Conservation (phyloP, 2,888 invertebrate genomes). For the Amphipyra berbera region DNA sequence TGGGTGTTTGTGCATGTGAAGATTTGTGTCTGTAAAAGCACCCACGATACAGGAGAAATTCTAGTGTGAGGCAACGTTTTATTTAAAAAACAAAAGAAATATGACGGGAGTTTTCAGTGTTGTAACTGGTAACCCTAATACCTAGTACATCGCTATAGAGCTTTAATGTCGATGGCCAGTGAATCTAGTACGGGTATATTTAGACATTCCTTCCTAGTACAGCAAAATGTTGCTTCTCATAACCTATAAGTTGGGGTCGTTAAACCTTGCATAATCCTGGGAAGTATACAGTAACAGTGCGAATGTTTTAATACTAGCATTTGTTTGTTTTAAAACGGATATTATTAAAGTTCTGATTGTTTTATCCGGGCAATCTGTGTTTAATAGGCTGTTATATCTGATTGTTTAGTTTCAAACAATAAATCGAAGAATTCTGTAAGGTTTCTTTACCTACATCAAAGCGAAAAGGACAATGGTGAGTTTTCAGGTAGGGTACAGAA, state of each 20-base stretch:
- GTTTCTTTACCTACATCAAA: too few species aligned
- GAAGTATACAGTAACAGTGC: slow-evolving; percentile 43
- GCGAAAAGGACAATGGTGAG: too few species aligned
- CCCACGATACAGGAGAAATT: too few species aligned
- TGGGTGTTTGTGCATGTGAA: too few species aligned
- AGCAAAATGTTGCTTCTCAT: slow-evolving; percentile 61
- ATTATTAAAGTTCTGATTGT: slow-evolving; percentile 22
- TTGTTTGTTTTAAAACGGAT: slow-evolving; percentile 18
- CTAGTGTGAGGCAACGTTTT: too few species aligned
- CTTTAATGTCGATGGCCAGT: slow-evolving; percentile 43
- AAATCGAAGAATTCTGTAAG: too few species aligned
- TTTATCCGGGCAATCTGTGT: background rate
- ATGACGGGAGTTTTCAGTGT: too few species aligned
- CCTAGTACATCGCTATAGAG: slow-evolving; percentile 10
- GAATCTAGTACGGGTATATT: slow-evolving; percentile 74
- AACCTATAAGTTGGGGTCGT: slow-evolving; percentile 62
- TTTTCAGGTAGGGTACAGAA: too few species aligned
- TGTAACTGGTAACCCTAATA: slow-evolving; percentile 17
- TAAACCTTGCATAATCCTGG: slow-evolving; percentile 63
- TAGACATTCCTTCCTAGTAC: slow-evolving; percentile 70
- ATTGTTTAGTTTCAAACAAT: background rate
- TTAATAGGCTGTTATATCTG: background rate
- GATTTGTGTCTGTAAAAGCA: too few species aligned
- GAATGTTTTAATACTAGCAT: slow-evolving; percentile 20
- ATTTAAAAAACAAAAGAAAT: too few species aligned